Evolutionary conservation across 1,140 invertebrate genomes (phyloP).

Genomic region (Probaryconus sp.): DNA sequence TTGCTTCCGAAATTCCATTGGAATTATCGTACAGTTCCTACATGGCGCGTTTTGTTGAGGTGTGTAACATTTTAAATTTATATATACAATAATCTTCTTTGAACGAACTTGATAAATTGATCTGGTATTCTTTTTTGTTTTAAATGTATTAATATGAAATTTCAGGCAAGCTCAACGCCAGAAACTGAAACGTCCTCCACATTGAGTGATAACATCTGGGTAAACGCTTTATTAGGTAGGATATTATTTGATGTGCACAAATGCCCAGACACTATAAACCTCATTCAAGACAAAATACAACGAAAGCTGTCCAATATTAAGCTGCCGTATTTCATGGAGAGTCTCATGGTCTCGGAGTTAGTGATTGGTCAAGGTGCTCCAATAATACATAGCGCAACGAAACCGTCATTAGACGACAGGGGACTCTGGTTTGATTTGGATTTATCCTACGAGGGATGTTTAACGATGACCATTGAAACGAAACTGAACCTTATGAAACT

Average conservation of each 20-base stretch:
- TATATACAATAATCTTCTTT: too few species aligned
- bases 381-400: slow-evolving; percentile 85
- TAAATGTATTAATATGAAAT: too few species aligned
- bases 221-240: slow-evolving; percentile 87
- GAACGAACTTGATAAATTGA: too few species aligned
- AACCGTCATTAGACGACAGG: slow-evolving; percentile 88
- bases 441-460: slow-evolving; percentile 91
- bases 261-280: slow-evolving; percentile 81
- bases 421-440: slow-evolving; percentile 97
- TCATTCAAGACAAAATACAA: slow-evolving; percentile 88
- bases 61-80: slow-evolving; percentile 37
- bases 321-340: slow-evolving; percentile 93
- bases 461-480: slow-evolving; percentile 95
- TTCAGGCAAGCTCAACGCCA: slow-evolving; percentile 18
- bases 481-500: slow-evolving; percentile 96
- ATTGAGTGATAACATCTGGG: slow-evolving; percentile 79
- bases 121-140: too few species aligned
- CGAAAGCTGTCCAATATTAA: slow-evolving; percentile 92
- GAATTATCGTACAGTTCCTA: slow-evolving; percentile 72
- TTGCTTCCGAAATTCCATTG: slow-evolving; percentile 57
- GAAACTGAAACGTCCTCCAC: slow-evolving; percentile 39
- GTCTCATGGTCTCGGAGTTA: slow-evolving; percentile 86
- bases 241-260: slow-evolving; percentile 88
- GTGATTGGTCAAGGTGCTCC: slow-evolving; percentile 87
- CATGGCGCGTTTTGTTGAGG: slow-evolving; percentile 72